Base-by-base conservation (phyloP, 2,797 vertebrate species). In the Melanotaenia parkinsoni region DNA sequence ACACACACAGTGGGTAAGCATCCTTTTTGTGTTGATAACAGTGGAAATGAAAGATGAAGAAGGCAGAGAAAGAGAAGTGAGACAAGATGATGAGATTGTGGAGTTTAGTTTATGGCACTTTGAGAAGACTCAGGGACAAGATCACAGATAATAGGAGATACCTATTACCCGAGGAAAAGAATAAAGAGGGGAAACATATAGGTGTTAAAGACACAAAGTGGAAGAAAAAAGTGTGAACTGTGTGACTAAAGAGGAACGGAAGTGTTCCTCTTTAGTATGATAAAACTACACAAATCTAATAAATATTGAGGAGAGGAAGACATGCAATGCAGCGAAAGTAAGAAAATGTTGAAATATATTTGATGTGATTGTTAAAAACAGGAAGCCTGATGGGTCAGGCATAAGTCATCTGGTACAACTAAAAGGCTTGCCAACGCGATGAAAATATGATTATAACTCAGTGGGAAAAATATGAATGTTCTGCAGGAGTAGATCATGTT, bases 121-220 rank as follows among this genome's bases (percentile, higher is more conserved):
- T 80, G 77, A 75, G 67, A 64, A 70, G 81, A 79, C 26, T 1
- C 69, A 64, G 69, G 67, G 84, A 87, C 72, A 37, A 75, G 77
- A 88, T 89, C 79, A 76, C 72, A 85, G 76, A 84, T 89, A 80
- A 88, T 82, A 82, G 81, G 67, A 86, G 88, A 89, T 58, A 47
- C 63, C 78, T 73, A 54, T 86, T 85, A 76, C 81, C 64, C 47
- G 75, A 63, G 79, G 75, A 74, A 80, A 76, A 40, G 37, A 45
- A 72, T 47, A 58, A 62, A 66, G 61, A 45, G 66, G 58, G 67
- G 68, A 77, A 82, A 80, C 37, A 58, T 75, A 64, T 59, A 77
- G 60, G 76, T 85, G 78, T 79, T 76, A 70, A 79, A 84, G 70
- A 72, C 56, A 50, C 62, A 84, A 61, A 74, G 68, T 63, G 35